Base-by-base conservation (phyloP, 2,888 invertebrate species). In the Drosophila demipolita region DNA sequence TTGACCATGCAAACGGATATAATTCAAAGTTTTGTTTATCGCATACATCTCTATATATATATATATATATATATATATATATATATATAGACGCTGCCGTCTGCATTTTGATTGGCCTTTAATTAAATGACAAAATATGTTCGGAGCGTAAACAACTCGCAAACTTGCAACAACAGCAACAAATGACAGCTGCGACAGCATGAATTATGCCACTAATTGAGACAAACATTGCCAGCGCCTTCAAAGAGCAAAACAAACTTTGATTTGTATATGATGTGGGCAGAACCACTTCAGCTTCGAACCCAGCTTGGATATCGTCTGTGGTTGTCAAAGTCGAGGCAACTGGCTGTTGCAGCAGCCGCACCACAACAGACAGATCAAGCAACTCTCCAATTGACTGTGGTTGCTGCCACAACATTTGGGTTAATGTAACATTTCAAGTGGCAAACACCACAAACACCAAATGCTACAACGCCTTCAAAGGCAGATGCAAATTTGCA, bases 181-280 rank as follows among this genome's bases (percentile, higher is more conserved):
- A 53, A 29, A 55, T 55, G 85, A 77, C 83, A 64, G 73, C 66
- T 61, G 38, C 49, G 62, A 59, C 67, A 64, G 88, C 88, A 87
- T 85, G 88, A 85, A 89, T 85, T 82, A 82, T 87, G 88, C 85
- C 88, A 82, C 85, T 89, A 85, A 85, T 89, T 89, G 85, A 87
- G 88, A 73, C 80, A 79, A 80, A 82, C 83, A 80, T 82, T 69
- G 78, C 73, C 78, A 66, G 38, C 67, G 50, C 36, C 49, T 65
- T 26, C 50, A 63, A 78, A 80, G 65, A 81, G 64, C 69, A 66
- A 77, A 77, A 77, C 64, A 73, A 78, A 78, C 82, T 81, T 77
- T 75, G 82, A 79, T 81, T 80, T 74, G 66, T 74, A 67, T 71
- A 66, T 80, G 54, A 77, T 81, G 78, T 78, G 78, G 78, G 78